Evolutionary conservation across 2,888 invertebrate genomes (phyloP), one percentile per base, ranked within the genome.

Genomic region (Meloe dianella): DNA sequence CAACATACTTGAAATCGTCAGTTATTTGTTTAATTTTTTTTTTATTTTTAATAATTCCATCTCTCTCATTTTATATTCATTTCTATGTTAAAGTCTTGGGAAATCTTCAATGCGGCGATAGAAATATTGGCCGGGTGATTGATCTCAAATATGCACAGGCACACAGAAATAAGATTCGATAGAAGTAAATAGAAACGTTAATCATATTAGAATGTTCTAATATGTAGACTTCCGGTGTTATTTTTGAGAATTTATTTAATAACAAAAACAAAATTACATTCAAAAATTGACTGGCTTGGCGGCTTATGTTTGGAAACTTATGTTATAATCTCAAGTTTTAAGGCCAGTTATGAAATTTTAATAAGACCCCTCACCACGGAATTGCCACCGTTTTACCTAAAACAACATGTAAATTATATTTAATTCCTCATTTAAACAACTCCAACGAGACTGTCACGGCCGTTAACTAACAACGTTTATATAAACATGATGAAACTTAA

Each of bases 401-500:
- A 62, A 57, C 66, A 62, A 62, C 62, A 62, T 63, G 51, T 59
- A 63, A 64, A 64, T 61, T 67, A 57, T 64, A 67, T 66, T 66
- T 66, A 63, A 63, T 57, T 63, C 60, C 59, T 65, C 47, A 54
- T 66, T 63, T 66, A 69, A 66, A 66, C 69, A 66, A 69, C 67
- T 71, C 67, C 71, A 32, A 68, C 61, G 67, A 67, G 69, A 69
- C 65, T 60, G 64, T 63, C 68, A 66, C 62, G 68, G 51, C 57
- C 54, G 38, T 61, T 57, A 57, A 65, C 65, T 65, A 60, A 61
- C 61, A 54, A 29, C 68, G 63, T 65, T 62, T 63, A 65, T 51
- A 51, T 63, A 63, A 68, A 68, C 65, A 65, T 65, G 68, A 68
- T 65, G 68, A 68, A 68, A 68, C 60, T 68, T 65, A 51, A 65